Evolutionary conservation across 2,113 vertebrate species (phyloP).

Genomic region (Octodon degus): DNA sequence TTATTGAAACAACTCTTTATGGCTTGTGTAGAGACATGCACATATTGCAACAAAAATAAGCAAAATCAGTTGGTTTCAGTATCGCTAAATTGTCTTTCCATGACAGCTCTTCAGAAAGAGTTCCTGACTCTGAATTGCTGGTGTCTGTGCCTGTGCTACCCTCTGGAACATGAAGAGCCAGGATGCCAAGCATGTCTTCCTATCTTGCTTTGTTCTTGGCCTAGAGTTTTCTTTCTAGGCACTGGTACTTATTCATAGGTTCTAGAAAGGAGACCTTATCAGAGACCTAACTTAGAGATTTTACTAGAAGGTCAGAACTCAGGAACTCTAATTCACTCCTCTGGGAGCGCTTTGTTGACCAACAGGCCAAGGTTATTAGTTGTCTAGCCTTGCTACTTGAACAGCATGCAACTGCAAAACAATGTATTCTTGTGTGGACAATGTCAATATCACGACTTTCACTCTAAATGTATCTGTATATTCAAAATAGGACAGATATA

Average conservation of each 20-base stretch:
- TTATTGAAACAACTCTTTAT: slow-evolving; percentile 49
- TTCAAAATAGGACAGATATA: too few relatives aligned
- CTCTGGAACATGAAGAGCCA: background rate
- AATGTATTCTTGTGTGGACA: background rate
- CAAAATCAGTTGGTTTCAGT: background rate
- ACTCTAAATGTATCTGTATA: background rate
- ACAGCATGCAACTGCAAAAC: background rate
- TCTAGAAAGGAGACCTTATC: background rate
- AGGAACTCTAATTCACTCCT: background rate
- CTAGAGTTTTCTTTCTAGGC: background rate
- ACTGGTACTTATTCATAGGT: background rate
- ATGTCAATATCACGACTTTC: background rate
- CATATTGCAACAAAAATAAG: slow-evolving; percentile 56
- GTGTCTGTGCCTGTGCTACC: background rate
- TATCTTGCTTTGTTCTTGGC: too few relatives aligned
- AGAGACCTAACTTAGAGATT: background rate
- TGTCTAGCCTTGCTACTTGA: background rate
- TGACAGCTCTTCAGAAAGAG: background rate
- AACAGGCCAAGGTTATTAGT: background rate
- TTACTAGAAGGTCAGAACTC: slow-evolving; percentile 14
- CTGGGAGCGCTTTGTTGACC: background rate
- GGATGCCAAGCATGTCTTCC: background rate
- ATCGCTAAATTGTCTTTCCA: background rate
- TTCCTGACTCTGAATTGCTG: background rate
- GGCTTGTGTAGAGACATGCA: background rate